Conservation (phyloP, 2,113 vertebrate species). For the Proterorhinus semilunaris region DNA sequence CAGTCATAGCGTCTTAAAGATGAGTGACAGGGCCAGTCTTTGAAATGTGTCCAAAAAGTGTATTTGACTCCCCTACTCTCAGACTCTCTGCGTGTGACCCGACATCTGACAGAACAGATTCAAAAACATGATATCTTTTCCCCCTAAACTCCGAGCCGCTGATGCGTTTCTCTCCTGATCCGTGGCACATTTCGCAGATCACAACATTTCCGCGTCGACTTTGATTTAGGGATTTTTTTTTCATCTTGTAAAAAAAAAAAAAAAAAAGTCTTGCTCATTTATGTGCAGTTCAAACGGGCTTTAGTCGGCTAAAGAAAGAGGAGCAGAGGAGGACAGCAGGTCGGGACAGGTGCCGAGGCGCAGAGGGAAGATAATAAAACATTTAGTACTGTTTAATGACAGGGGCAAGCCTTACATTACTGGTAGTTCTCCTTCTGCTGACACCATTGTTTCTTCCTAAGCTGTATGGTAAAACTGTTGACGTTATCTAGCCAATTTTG, state of each 20-base stretch:
- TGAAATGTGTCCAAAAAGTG: too few species aligned
- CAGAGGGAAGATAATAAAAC: too few species aligned
- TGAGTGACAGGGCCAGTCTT: too few species aligned
- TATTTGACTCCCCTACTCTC: too few species aligned
- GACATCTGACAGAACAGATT: too few species aligned
- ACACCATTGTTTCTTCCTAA: too few species aligned
- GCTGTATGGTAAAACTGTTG: too few species aligned
- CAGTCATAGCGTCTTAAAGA: too few species aligned
- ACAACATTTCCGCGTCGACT: constrained; percentile 37
- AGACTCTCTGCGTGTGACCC: too few species aligned
- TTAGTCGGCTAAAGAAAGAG: not conserved
- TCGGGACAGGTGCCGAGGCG: not conserved
- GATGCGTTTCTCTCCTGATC: not conserved
- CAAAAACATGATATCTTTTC: not conserved
- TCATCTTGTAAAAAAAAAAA: constrained; percentile 9
- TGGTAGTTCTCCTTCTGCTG: too few species aligned
- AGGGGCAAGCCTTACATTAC: too few species aligned
- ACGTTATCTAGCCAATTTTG: too few species aligned
- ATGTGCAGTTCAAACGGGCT: constrained; percentile 56
- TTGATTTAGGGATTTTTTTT: constrained; percentile 30
- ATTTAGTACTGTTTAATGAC: not conserved
- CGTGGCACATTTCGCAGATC: constrained; percentile 29
- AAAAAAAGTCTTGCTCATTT: constrained; percentile 41
- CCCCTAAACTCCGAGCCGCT: not conserved
- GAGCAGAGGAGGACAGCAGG: not conserved